Evolutionary conservation across 2,888 invertebrate species (phyloP).

Genomic region (Cerastoderma edule): DNA sequence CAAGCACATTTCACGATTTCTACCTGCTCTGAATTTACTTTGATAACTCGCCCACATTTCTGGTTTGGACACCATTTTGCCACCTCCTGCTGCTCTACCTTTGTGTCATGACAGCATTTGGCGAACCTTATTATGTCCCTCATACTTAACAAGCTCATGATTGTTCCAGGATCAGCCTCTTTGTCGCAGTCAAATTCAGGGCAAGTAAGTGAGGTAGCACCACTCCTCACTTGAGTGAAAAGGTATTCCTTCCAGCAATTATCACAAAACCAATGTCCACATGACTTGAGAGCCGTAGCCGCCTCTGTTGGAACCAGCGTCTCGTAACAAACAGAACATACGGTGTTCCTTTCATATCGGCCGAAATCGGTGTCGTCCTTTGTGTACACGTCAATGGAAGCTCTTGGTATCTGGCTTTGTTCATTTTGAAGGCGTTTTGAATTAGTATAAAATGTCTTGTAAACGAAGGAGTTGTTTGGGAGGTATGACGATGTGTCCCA

Average conservation of each 20-base stretch:
- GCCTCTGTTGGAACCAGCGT: no score
- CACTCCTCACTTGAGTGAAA: conserved; percentile 39
- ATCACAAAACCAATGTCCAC: conserved; percentile 72
- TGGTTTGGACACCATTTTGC: conserved; percentile 68
- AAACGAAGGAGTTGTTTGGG: no score
- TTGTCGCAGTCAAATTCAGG: conserved; percentile 62
- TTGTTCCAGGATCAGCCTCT: conserved; percentile 48
- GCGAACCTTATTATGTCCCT: conserved; percentile 38
- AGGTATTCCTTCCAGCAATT: conserved; percentile 66
- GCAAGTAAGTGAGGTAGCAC: conserved; percentile 45
- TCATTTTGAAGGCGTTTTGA: no score
- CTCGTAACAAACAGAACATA: no score
- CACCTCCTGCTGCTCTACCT: conserved; percentile 45
- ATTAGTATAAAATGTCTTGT: no score
- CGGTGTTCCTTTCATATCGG: no score
- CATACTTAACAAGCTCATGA: conserved; percentile 43
- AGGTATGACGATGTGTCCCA: no score
- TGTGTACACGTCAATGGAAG: no score
- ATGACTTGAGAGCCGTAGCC: conserved; percentile 58
- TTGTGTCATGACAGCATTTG: conserved; percentile 45
- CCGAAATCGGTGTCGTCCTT: no score
- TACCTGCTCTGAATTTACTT: conserved; percentile 25
- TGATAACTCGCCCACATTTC: conserved; percentile 61
- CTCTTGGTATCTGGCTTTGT: no score
- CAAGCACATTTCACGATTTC: conserved; percentile 58